Percentiles rank a stretch among this genome's conserved stretches.
These are phyloP conservation scores for Sesamia nonagrioides DNA, from an alignment of 1,140 invertebrate genomes.

Conservation along the genomic window DNA sequence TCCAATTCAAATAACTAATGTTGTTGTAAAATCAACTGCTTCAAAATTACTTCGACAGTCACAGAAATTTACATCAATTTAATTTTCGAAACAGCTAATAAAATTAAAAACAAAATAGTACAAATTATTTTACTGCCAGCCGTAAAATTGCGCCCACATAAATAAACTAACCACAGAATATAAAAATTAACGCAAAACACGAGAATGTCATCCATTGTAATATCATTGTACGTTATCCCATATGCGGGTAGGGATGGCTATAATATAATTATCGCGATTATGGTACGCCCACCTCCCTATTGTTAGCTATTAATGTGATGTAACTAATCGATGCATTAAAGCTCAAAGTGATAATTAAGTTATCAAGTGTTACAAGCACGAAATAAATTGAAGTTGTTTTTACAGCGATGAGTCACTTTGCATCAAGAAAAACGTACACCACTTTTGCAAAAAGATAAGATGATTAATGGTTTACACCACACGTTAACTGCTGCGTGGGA, in stretches of 20 bases:
- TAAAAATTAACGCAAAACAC: slow-evolving; percentile 50
- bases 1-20: no score
- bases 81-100: slow-evolving; percentile 25
- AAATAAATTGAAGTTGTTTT: neutral
- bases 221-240: slow-evolving; percentile 55
- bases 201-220: slow-evolving; percentile 45
- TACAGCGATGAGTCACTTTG: slow-evolving; percentile 16
- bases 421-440: slow-evolving; percentile 24
- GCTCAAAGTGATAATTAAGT: slow-evolving; percentile 41
- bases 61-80: slow-evolving; percentile 12
- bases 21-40: neutral
- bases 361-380: slow-evolving; percentile 11
- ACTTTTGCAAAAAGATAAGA: slow-evolving; percentile 33
- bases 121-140: slow-evolving; percentile 41
- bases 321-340: slow-evolving; percentile 60
- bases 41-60: neutral
- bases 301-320: slow-evolving; percentile 57
- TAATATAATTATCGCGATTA: slow-evolving; percentile 68
- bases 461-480: slow-evolving; percentile 36
- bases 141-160: slow-evolving; percentile 55
- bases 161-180: slow-evolving; percentile 50
- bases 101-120: slow-evolving; percentile 42
- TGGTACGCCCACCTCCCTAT: slow-evolving; percentile 60
- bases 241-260: slow-evolving; percentile 64
- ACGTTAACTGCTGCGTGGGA: slow-evolving; percentile 35